Evolutionary conservation across 2,113 vertebrate genomes (phyloP), one percentile per base, ranked within the genome.

Genomic region (Oryzias woworae): DNA sequence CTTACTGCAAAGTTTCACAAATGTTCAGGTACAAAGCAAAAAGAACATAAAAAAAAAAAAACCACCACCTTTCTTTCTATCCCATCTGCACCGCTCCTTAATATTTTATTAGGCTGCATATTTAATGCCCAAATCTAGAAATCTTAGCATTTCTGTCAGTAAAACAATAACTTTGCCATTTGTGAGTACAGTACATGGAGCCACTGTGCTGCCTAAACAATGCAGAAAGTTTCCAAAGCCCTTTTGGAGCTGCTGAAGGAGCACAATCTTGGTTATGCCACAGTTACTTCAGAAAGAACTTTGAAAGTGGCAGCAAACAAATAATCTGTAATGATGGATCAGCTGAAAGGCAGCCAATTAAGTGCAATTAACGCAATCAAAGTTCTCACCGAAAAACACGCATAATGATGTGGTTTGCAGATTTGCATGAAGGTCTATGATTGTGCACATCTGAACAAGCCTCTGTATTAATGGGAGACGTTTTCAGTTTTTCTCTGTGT

Each of bases 31-130:
- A 57, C 66, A 73, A 43, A 54, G 22, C 3, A 24, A 50, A 7
- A 52, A 59, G 62, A 62, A 57, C 20, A 20, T 20, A 54, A 66
- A 36, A 17, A 56, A 60, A 62, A 22, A 75, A 66, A n/a, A n/a
- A n/a, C n/a, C 62, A 26, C 52, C 61, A 66, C 76, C 36, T 56
- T 53, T 69, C 71, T 73, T 80, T 73, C 72, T 55, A 65, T 71
- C 62, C 75, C 83, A 80, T 85, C 82, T 83, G 83, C 79, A 76
- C 80, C 57, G 52, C 58, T 53, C 69, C 78, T 89, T 87, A 89
- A 90, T 91, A 91, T 91, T 92, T 90, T 83, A 90, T 91, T 66
- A 77, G 67, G 56, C 68, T 87, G 80, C 81, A 84, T 89, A 65
- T 88, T 88, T 88, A 89, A 88, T 90, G 90, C 62, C 23, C 72